These are phyloP conservation scores for Cenopis cana DNA, from an alignment of 2,888 invertebrate species.

Conservation along the genomic window DNA sequence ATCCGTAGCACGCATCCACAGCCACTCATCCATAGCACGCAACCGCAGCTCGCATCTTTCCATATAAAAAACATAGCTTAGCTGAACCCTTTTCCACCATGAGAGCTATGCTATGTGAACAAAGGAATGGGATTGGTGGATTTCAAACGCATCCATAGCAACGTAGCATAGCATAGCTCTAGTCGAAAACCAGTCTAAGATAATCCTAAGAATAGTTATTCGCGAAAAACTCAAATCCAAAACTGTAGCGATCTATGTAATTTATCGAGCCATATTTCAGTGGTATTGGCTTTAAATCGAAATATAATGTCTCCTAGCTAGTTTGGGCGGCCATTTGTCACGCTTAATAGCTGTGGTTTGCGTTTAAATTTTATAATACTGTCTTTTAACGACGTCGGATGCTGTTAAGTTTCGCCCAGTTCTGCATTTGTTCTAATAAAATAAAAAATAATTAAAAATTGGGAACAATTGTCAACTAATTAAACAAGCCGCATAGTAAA, in stretches of 20 bases:
- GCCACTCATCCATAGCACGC: too few species aligned
- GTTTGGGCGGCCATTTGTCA: conserved; percentile 40
- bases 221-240: conserved; percentile 32
- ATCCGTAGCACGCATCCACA: too few species aligned
- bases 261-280: conserved; percentile 42
- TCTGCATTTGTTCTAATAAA: not conserved
- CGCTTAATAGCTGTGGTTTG: conserved; percentile 33
- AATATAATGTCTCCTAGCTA: conserved; percentile 43
- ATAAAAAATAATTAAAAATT: not conserved
- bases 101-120: too few species aligned
- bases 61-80: too few species aligned
- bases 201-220: conserved; percentile 22
- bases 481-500: too few species aligned
- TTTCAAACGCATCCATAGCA: too few species aligned
- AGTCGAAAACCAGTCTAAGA: too few species aligned
- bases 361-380: conserved; percentile 43
- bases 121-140: too few species aligned
- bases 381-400: conserved; percentile 39
- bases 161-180: too few species aligned
- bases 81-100: too few species aligned
- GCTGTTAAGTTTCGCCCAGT: conserved; percentile 18
- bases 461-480: too few species aligned
- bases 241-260: conserved; percentile 27
- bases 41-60: too few species aligned
- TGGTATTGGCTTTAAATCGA: conserved; percentile 44